phyloP scores from a whole-genome alignment of 2,797 vertebrate genomes.

The Lacerta bilineata region DNA sequence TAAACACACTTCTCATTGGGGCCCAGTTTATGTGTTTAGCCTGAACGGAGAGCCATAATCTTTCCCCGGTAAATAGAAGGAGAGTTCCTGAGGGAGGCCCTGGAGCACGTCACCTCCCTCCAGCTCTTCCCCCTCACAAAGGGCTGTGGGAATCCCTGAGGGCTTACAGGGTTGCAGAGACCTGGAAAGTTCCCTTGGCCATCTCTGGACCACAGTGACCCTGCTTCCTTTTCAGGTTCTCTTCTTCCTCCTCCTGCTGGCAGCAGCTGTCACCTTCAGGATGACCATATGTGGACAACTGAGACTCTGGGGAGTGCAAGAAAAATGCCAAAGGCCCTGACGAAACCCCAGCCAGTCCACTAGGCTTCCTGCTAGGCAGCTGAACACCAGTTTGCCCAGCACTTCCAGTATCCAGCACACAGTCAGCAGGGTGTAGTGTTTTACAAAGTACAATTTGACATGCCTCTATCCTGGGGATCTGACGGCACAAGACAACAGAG shows the following conservation, averaged over 20 bases:
- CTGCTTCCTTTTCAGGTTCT: no score
- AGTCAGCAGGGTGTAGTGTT: constrained; percentile 87
- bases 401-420: constrained; percentile 84
- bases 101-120: background rate
- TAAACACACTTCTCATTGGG: background rate
- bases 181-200: background rate
- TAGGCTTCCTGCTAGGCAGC: constrained; percentile 67
- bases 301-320: constrained; percentile 84
- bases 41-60: no score
- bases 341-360: constrained; percentile 85
- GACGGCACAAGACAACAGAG: background rate
- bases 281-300: constrained; percentile 81
- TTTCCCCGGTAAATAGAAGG: background rate
- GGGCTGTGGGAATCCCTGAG: no score
- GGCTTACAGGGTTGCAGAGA: background rate
- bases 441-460: background rate
- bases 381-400: constrained; percentile 88
- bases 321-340: constrained; percentile 84
- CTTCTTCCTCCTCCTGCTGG: accelerated
- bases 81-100: background rate
- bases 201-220: background rate
- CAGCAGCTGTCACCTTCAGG: constrained; percentile 33
- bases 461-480: background rate
- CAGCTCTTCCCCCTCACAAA: no score
- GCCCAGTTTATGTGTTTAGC: no score